These are phyloP conservation scores for Syrphus vitripennis DNA, from an alignment of 2,888 invertebrate genomes.

Conservation along the genomic window DNA sequence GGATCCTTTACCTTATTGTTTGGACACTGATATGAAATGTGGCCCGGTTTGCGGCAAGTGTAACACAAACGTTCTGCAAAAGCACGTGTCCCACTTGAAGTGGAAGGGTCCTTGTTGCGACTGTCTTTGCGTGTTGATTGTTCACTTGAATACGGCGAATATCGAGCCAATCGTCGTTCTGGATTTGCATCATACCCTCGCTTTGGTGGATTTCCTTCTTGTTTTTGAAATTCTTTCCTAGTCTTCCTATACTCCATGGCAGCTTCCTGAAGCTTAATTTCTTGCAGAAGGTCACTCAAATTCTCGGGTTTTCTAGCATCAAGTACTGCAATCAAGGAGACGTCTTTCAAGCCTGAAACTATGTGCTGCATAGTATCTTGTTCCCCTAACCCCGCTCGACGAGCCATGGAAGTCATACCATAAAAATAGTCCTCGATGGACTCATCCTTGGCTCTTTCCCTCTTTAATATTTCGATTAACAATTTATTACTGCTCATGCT, in stretches of 20 bases:
- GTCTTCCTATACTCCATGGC: no score
- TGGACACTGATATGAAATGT: neutral
- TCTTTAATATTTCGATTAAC: no score
- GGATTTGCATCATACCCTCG: no score
- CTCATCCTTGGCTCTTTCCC: no score
- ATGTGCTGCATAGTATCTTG: neutral
- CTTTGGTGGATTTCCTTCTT: no score
- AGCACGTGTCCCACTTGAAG: neutral
- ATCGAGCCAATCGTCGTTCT: no score
- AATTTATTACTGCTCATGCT: no score
- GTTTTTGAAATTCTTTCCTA: no score
- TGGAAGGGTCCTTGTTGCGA: no score
- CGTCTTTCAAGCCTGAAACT: neutral
- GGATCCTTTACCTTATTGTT: neutral
- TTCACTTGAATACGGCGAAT: neutral
- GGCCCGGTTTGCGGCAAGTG: neutral
- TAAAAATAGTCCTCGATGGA: no score
- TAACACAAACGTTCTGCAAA: neutral
- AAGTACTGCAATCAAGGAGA: neutral
- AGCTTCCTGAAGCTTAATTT: neutral
- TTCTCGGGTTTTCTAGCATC: neutral
- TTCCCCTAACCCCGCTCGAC: neutral
- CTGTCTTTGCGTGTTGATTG: neutral
- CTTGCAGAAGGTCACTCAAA: neutral
- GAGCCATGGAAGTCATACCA: neutral